These are phyloP conservation scores for Diuraphis noxia DNA, from an alignment of 1,140 invertebrate genomes.

Conservation along the genomic window DNA sequence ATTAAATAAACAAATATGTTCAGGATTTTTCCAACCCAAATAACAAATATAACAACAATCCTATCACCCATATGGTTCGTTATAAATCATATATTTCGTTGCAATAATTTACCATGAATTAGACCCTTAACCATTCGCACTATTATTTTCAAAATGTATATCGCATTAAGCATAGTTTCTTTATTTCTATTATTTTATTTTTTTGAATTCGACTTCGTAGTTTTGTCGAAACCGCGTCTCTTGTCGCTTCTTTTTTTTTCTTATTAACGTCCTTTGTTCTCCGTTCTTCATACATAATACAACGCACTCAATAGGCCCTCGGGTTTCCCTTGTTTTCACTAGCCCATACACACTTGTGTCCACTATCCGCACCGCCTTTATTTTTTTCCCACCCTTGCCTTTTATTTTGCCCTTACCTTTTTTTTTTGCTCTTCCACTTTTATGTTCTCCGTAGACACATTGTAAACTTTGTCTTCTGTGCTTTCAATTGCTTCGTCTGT, in stretches of 20 bases:
- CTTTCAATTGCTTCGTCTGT: neutral
- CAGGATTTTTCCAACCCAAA: neutral
- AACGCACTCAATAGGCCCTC: neutral
- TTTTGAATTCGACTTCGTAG: neutral
- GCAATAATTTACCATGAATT: neutral
- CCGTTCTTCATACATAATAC: slow-evolving; percentile 25
- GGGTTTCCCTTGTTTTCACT: slow-evolving; percentile 5
- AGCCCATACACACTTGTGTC: neutral
- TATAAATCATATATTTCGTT: neutral
- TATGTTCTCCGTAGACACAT: neutral
- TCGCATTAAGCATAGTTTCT: neutral
- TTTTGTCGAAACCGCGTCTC: neutral
- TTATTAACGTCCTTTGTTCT: slow-evolving; percentile 42
- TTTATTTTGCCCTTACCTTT: too few relatives aligned
- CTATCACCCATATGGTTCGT: neutral
- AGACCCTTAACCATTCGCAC: neutral
- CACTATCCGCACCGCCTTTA: neutral
- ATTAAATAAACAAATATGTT: neutral
- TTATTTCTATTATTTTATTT: neutral
- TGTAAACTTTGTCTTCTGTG: neutral
- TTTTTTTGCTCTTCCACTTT: too few relatives aligned
- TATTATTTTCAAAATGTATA: neutral
- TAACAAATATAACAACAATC: neutral
- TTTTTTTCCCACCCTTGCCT: neutral
- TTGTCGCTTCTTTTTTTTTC: neutral